Evolutionary conservation across 2,888 invertebrate species (phyloP).

Genomic region (Drosophila antonietae): DNA sequence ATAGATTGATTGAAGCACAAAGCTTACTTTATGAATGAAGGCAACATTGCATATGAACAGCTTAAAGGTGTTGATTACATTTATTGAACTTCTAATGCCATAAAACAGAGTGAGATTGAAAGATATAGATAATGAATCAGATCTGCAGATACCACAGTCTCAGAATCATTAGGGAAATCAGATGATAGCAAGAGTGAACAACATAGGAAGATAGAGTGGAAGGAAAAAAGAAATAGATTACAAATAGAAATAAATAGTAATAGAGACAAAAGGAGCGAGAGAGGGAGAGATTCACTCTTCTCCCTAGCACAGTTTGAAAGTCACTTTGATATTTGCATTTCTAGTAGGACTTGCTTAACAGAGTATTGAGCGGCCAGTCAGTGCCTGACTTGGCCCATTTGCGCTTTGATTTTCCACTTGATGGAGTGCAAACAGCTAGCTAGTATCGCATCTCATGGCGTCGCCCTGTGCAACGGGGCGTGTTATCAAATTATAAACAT

Average conservation of each 20-base stretch:
- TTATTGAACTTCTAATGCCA: neutral
- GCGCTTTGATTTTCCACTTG: constrained; percentile 77
- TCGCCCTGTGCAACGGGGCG: constrained; percentile 58
- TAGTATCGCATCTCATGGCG: constrained; percentile 3
- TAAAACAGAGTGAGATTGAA: neutral
- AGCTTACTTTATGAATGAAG: neutral
- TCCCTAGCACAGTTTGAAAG: too few species aligned
- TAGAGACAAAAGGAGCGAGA: neutral
- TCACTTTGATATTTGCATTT: neutral
- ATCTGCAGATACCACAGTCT: neutral
- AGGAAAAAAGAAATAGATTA: neutral
- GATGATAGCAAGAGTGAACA: too few species aligned
- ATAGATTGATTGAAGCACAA: neutral
- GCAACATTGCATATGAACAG: neutral
- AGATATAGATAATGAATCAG: neutral
- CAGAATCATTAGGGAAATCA: too few species aligned
- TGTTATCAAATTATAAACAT: constrained; percentile 72
- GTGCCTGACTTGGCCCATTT: constrained; percentile 12
- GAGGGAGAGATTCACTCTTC: too few species aligned
- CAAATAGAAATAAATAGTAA: neutral
- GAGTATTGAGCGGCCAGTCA: neutral
- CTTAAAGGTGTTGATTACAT: neutral
- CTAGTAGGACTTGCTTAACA: neutral
- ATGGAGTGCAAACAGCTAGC: constrained; percentile 69
- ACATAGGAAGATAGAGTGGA: neutral